Conservation (phyloP, 1,140 invertebrate genomes). For the Danaus plexippus region DNA sequence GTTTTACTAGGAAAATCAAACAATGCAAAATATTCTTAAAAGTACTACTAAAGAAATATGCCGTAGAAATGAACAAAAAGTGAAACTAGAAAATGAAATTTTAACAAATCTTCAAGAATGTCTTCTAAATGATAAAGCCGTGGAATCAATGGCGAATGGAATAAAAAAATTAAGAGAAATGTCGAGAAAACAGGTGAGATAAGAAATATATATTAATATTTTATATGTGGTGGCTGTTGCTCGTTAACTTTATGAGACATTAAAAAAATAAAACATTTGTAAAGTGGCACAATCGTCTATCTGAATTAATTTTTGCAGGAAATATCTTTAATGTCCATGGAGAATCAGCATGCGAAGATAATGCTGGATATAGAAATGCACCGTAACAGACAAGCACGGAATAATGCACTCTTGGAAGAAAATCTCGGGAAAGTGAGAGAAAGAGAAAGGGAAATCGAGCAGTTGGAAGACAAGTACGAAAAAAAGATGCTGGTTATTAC, state of each 20-base stretch:
- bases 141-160: slow-evolving; percentile 62
- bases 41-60: slow-evolving; percentile 70
- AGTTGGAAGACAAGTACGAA: slow-evolving; percentile 71
- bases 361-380: slow-evolving; percentile 76
- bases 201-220: no score
- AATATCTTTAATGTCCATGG: slow-evolving; percentile 73
- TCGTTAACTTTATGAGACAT: no score
- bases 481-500: slow-evolving; percentile 56
- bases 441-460: slow-evolving; percentile 61
- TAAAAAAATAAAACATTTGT: no score
- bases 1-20: slow-evolving; percentile 58
- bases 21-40: slow-evolving; percentile 59
- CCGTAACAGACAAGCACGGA: slow-evolving; percentile 59
- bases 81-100: slow-evolving; percentile 75
- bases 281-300: no score
- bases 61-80: slow-evolving; percentile 70
- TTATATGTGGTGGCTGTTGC: no score
- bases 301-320: slow-evolving; percentile 53
- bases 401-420: slow-evolving; percentile 43
- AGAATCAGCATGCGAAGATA: slow-evolving; percentile 75
- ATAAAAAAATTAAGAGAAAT: slow-evolving; percentile 65
- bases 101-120: slow-evolving; percentile 77
- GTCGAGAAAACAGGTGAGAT: slow-evolving; percentile 57
- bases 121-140: slow-evolving; percentile 77
- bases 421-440: slow-evolving; percentile 50